phyloP scores from a whole-genome alignment of 1,140 invertebrate genomes.

The Drosophila carrolli region DNA sequence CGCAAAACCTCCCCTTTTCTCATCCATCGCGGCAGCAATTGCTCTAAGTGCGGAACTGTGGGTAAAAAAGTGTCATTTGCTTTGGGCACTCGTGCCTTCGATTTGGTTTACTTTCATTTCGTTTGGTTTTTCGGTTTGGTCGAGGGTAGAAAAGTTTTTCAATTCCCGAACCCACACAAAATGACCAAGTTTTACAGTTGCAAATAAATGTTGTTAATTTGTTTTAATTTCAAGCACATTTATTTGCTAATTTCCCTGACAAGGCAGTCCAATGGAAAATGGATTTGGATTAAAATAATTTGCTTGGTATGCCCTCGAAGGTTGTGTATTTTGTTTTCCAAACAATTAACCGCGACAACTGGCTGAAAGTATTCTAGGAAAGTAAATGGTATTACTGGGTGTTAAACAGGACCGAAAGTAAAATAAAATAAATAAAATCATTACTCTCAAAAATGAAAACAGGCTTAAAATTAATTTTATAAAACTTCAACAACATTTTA shows the following conservation, averaged over 20 bases:
- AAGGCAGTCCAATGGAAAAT: constrained; percentile 41
- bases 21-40: constrained; percentile 24
- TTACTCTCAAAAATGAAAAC: neutral
- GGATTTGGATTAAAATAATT: constrained; percentile 42
- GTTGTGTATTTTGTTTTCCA: constrained; percentile 36
- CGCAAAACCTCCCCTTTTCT: neutral
- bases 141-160: constrained; percentile 63
- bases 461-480: too few species aligned
- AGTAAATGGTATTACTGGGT: neutral
- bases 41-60: constrained; percentile 37
- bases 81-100: constrained; percentile 58
- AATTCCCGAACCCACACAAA: constrained; percentile 62
- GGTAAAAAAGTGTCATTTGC: constrained; percentile 66
- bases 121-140: constrained; percentile 20
- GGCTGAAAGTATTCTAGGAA: neutral
- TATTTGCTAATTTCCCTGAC: constrained; percentile 61
- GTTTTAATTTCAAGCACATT: constrained; percentile 73
- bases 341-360: constrained; percentile 28
- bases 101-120: constrained; percentile 61
- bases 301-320: constrained; percentile 7
- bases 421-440: constrained; percentile 19
- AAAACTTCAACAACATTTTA: too few species aligned
- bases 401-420: neutral
- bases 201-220: constrained; percentile 81
- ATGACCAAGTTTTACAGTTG: constrained; percentile 72